Percentiles rank a stretch among this genome's conserved stretches.
Evolutionary conservation across 2,113 vertebrate genomes (phyloP).

Genomic region (Petroica traversi): DNA sequence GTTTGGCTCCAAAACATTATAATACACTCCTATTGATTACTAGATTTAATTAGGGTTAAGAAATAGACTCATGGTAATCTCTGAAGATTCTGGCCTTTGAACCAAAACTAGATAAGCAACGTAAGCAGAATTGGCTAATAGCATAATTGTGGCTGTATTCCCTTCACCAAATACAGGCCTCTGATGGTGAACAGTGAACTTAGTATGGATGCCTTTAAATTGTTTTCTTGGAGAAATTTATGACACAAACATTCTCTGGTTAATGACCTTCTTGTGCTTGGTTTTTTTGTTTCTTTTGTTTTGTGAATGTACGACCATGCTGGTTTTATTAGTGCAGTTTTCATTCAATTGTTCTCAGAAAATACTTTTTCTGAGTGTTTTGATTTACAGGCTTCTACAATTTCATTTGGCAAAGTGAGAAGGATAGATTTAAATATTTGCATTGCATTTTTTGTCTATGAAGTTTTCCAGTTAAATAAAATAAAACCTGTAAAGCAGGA

Average conservation of each 20-base stretch:
- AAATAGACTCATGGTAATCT: neutral
- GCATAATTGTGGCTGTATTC: neutral
- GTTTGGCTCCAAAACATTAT: neutral
- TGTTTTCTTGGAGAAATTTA: neutral
- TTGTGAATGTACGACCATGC: neutral
- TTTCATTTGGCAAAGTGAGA: neutral
- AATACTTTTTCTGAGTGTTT: neutral
- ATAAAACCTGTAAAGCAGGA: neutral
- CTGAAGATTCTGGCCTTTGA: conserved; percentile 29
- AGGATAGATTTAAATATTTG: neutral
- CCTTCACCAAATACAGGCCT: neutral
- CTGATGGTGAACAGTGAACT: neutral
- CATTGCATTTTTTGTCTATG: neutral
- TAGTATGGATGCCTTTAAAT: neutral
- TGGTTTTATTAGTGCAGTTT: neutral
- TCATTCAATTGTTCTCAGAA: neutral
- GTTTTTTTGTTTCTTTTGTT: neutral
- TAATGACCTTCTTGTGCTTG: neutral
- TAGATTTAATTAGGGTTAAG: conserved; percentile 2
- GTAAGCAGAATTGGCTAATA: neutral
- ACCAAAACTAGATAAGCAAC: conserved; percentile 5
- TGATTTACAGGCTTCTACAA: neutral
- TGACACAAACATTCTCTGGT: neutral
- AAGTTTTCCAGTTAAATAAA: neutral
- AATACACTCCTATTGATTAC: neutral